These are phyloP conservation scores for Eucriotettix oculatus DNA, from an alignment of 2,888 invertebrate genomes.

Conservation along the genomic window DNA sequence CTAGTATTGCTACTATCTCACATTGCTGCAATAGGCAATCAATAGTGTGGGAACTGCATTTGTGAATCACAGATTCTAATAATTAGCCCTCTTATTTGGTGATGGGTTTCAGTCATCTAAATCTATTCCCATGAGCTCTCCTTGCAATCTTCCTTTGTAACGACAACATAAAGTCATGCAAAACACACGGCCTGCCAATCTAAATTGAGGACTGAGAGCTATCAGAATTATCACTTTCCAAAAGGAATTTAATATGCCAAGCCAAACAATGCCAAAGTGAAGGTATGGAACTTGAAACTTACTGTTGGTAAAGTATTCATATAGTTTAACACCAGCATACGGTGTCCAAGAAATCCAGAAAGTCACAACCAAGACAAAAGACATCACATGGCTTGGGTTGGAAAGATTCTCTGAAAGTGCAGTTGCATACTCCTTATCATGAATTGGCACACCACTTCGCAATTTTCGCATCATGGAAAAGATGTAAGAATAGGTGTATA, in stretches of 20 bases:
- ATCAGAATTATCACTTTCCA: slow-evolving; percentile 88
- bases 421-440: slow-evolving; percentile 84
- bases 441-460: slow-evolving; percentile 67
- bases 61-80: too few species aligned
- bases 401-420: slow-evolving; percentile 78
- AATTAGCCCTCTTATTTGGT: too few species aligned
- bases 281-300: slow-evolving; percentile 54
- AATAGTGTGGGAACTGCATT: too few species aligned
- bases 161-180: slow-evolving; percentile 81
- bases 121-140: slow-evolving; percentile 71
- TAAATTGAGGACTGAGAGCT: slow-evolving; percentile 80
- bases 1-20: too few species aligned
- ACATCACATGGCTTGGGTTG: slow-evolving; percentile 90
- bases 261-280: slow-evolving; percentile 86
- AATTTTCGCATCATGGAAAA: slow-evolving; percentile 80
- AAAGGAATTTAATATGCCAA: slow-evolving; percentile 86
- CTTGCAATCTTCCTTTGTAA: slow-evolving; percentile 65
- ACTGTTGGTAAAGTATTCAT: slow-evolving; percentile 32
- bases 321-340: slow-evolving; percentile 65
- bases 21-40: too few species aligned
- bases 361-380: slow-evolving; percentile 74
- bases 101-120: slow-evolving; percentile 34
- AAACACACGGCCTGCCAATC: slow-evolving; percentile 69
- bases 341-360: slow-evolving; percentile 93
- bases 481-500: slow-evolving; percentile 88